phyloP scores from a whole-genome alignment of 35 echinoderm and acorn worm species.

The Holothuria glaberrima region DNA sequence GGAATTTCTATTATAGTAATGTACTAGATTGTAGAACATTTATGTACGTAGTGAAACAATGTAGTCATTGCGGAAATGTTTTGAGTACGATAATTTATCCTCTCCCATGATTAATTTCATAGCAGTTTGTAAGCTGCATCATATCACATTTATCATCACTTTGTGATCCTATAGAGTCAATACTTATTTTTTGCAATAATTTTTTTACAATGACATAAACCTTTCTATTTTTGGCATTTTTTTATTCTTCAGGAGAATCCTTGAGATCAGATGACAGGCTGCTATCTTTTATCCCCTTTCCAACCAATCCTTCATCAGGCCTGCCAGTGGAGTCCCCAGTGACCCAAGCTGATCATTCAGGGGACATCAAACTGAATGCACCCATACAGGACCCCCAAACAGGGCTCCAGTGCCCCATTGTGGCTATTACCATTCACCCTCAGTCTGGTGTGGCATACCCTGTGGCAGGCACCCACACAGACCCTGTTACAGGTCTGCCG shows the following conservation, averaged over 20 bases:
- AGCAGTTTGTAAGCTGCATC: not conserved
- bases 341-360: constrained; percentile 65
- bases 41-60: no score
- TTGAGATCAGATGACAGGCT: constrained; percentile 81
- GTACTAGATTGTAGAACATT: no score
- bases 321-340: constrained; percentile 67
- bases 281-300: constrained; percentile 95
- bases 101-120: not conserved
- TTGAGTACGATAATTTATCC: not conserved
- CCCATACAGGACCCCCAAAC: constrained; percentile 81
- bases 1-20: no score
- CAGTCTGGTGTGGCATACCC: constrained; percentile 94
- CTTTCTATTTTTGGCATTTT: not conserved
- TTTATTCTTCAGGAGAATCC: constrained; percentile 77
- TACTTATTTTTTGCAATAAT: no score
- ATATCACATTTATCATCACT: not conserved
- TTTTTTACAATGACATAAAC: not conserved
- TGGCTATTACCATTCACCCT: constrained; percentile 93
- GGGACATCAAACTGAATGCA: constrained; percentile 80
- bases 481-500: constrained; percentile 91
- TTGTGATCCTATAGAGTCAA: not conserved
- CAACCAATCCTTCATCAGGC: constrained; percentile 75
- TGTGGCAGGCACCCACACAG: constrained; percentile 90
- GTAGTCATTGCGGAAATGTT: no score
- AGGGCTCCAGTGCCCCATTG: constrained; percentile 86